Conservation (phyloP, 2,797 vertebrate species). For the Acrossocheilus fasciatus region DNA sequence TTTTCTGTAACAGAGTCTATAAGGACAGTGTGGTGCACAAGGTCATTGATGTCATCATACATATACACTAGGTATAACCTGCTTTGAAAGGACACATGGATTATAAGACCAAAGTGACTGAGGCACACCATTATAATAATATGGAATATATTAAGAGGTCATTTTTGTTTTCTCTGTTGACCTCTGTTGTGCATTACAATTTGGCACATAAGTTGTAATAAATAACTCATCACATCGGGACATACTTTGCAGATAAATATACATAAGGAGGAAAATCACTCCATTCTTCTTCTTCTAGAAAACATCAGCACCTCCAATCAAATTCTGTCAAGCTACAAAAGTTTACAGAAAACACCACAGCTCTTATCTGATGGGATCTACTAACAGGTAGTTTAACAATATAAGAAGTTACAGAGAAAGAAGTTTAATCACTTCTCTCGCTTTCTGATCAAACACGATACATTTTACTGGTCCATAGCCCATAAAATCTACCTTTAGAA, state of each 20-base stretch:
- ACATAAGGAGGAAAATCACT: background rate
- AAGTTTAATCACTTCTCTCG: background rate
- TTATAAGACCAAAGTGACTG: background rate
- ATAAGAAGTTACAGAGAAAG: background rate
- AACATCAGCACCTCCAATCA: background rate
- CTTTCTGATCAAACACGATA: background rate
- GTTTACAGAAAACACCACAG: background rate
- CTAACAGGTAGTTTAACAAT: background rate
- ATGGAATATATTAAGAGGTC: background rate
- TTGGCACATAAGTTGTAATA: background rate
- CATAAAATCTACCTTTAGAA: background rate
- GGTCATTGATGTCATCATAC: constrained; percentile 1
- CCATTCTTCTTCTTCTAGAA: background rate
- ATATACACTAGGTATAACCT: constrained; percentile 14
- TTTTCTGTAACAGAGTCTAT: constrained; percentile 9
- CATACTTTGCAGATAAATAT: background rate
- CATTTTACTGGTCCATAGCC: background rate
- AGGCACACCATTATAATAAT: constrained; percentile 3
- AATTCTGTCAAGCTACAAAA: background rate
- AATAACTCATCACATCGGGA: background rate
- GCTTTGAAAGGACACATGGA: constrained; percentile 9
- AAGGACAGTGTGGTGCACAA: constrained; percentile 31
- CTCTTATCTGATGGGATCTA: background rate
- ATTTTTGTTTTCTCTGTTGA: background rate
- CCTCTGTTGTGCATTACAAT: constrained; percentile 2